Base-by-base conservation (phyloP, 2,888 invertebrate species). In the Belgica antarctica region DNA sequence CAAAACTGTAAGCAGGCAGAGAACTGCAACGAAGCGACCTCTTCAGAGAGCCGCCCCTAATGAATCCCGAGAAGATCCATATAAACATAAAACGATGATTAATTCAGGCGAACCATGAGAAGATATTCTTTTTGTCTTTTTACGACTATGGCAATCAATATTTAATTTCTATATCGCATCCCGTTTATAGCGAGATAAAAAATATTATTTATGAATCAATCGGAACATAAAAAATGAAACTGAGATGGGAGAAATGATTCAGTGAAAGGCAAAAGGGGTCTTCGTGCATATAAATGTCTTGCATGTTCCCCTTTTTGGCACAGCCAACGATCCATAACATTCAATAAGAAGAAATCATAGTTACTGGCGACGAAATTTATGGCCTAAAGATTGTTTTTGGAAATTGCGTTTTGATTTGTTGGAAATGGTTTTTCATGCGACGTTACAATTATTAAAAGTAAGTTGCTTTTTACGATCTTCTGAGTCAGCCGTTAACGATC, bases 81-180 rank as follows among this genome's bases (percentile, higher is more conserved):
- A n/a, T n/a, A n/a, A 7, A 27, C 27, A 59, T 59, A 59, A 59
- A 59, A 59, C 5, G 59, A 59, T 59, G 59, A 59, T 59, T 59
- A 59, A 59, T 59, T 22, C 59, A 59, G 27, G n/a, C 1, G 5
- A 52, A 52, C 52, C 2, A 10, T 8, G 17, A 52, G 19, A 27
- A 24, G 59, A 59, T 59, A 8, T 22, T n/a, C n/a, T n/a, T 27
- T 24, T 12, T 25, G 12, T 7, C 12, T 17, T 25, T 62, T 62
- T 62, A 62, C 12, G 62, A 62, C 62, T 31, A 10, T 28, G 4
- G 31, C 62, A 62, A 62, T 62, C 62, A 62, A 62, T 62, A 62
- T 62, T 62, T 62, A 62, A 62, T 62, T 62, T 62, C 28, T 62
- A 28, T 62, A 8, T 62, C 62, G n/a, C n/a, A 62, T 62, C 34